Evolutionary conservation across 2,888 invertebrate species (phyloP), one percentile per base, ranked within the genome.

Genomic region (Idaea straminata): DNA sequence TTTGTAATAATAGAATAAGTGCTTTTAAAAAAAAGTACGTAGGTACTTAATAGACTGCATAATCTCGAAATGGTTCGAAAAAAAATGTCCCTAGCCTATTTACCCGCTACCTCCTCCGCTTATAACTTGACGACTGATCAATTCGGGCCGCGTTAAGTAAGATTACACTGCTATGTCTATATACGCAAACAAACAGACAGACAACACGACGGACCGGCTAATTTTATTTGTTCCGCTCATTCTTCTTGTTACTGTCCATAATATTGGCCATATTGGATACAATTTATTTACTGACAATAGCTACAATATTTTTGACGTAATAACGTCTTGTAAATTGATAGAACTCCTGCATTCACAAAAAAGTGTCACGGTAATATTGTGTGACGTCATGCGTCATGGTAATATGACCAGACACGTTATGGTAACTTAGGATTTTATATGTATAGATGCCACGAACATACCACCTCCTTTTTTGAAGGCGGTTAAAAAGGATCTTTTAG

Each of bases 221-320:
- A 88, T 87, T 85, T 83, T 87, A 80, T 88, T 87, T 86, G 86
- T 88, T 88, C 88, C 88, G 83, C 76, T 77, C 70, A 74, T 77
- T 79, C 72, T 70, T 69, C 75, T 77, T 72, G 73, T 76, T 74
- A 79, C 77, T 74, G 25, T 72, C 77, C 74, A 78, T 79, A 81
- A 78, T 79, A 78, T 75, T 76, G 73, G 74, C 72, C 69, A 74
- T 75, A 69, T 72, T 70, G 70, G 61, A 36, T 15, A 47, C n/a
- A 35, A 73, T 69, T 72, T 68, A 73, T 64, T 69, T 65, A 71
- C 69, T 71, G 63, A 69, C 65, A 67, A 66, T 70, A n/a, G n/a
- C n/a, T n/a, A n/a, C n/a, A n/a, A n/a, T n/a, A n/a, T n/a, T n/a
- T n/a, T n/a, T n/a, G n/a, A n/a, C n/a, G n/a, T n/a, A n/a, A n/a